These are phyloP conservation scores for Lycia hirtaria DNA, from an alignment of 2,888 invertebrate species.

Conservation along the genomic window DNA sequence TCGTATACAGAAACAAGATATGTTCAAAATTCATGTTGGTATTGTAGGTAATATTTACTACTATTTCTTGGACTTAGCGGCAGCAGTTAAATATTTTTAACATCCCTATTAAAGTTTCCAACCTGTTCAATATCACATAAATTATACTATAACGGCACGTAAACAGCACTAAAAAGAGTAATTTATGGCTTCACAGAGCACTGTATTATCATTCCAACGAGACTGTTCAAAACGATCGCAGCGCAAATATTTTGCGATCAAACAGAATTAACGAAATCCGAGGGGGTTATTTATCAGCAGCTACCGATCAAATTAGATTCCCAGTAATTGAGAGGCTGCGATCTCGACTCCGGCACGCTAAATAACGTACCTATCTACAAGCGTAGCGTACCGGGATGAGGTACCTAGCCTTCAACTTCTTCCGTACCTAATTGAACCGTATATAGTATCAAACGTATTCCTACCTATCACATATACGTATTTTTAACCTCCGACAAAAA, in stretches of 20 bases:
- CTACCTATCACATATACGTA: neutral
- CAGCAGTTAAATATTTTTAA: too few relatives aligned
- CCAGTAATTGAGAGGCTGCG: slow-evolving; percentile 22
- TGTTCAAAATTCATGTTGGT: too few relatives aligned
- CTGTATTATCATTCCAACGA: neutral
- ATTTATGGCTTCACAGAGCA: neutral
- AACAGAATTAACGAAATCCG: slow-evolving; percentile 25
- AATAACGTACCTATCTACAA: slow-evolving; percentile 2
- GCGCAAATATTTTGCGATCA: slow-evolving; percentile 21
- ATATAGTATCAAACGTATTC: neutral
- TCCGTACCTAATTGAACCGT: neutral
- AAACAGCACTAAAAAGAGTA: too few relatives aligned
- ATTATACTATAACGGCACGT: too few relatives aligned
- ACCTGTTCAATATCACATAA: too few relatives aligned
- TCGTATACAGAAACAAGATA: too few relatives aligned
- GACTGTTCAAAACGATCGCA: slow-evolving; percentile 14
- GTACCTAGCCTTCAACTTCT: slow-evolving; percentile 6
- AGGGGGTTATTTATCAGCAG: slow-evolving; percentile 26
- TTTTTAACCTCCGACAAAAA: too few relatives aligned
- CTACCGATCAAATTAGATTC: slow-evolving; percentile 30
- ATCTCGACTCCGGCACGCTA: slow-evolving; percentile 9
- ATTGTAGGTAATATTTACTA: too few relatives aligned
- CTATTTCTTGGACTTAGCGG: too few relatives aligned
- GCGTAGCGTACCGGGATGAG: neutral
- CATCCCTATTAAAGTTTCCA: too few relatives aligned